Evolutionary conservation across 2,888 invertebrate species (phyloP), one percentile per base, ranked within the genome.

Genomic region (Malacosoma neustria): DNA sequence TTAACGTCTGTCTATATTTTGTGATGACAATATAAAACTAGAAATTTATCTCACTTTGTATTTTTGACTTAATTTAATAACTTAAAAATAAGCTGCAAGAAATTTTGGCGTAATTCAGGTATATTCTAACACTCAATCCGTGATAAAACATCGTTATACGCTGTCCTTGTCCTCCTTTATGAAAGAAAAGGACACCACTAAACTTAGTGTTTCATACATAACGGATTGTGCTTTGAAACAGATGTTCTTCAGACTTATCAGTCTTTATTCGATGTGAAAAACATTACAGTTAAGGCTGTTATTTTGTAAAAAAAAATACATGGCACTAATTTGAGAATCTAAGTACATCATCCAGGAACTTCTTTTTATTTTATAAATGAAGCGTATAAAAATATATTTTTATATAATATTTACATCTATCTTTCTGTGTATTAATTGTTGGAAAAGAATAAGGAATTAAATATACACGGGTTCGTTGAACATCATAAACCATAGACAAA

Each of bases 191-290:
- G n/a, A n/a, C n/a, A n/a, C n/a, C n/a, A n/a, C n/a, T n/a, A n/a
- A n/a, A n/a, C n/a, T n/a, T n/a, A n/a, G n/a, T n/a, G n/a, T n/a
- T n/a, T n/a, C n/a, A n/a, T n/a, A n/a, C n/a, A n/a, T n/a, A n/a
- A n/a, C n/a, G n/a, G n/a, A n/a, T n/a, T n/a, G n/a, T n/a, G n/a
- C n/a, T n/a, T n/a, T n/a, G n/a, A n/a, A n/a, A n/a, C n/a, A n/a
- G n/a, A n/a, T n/a, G n/a, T 45, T 49, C 46, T 45, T 43, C 50
- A 43, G 71, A 72, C 72, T 63, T 64, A 45, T 77, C 79, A 80
- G 81, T 79, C 80, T 80, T 76, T 51, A 60, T 70, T 80, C 81
- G 76, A 77, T 80, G 77, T 73, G 58, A 57, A 64, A 58, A 45
- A 45, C 41, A 34, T n/a, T n/a, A n/a, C n/a, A n/a, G n/a, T n/a